Base-by-base conservation (phyloP, 2,888 invertebrate genomes). In the Asteroscopus sphinx region DNA sequence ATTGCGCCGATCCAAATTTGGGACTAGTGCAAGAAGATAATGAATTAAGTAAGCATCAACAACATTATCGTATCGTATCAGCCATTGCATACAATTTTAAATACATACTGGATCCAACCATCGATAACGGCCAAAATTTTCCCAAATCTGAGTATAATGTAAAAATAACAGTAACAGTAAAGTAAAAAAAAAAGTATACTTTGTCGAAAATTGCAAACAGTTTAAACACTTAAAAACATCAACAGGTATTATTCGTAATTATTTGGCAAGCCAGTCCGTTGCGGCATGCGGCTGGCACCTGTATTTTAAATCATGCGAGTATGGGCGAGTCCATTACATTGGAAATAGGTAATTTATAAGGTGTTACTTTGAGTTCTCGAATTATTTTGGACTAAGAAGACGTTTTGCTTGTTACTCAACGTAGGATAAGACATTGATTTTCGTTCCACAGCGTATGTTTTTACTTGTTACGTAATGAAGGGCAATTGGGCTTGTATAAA, bases 301-400 rank as follows among this genome's bases (percentile, higher is more conserved):
- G 85, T 81, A 77, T 76, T 80, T 83, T 79, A 77, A 82, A 79
- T 79, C 82, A 77, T 73, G 73, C 57, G 66, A 52, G 70, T 73
- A 76, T 72, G 56, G 52, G 75, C 61, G 52, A 73, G 42, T 16
- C 49, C 68, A 70, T 70, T 72, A 74, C 65, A 52, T 67, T 64
- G 65, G 30, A 62, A 68, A 77, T 77, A 75, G 68, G 68, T 73
- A 73, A 76, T 80, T 80, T 78, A 76, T 68, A 59, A 28, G 36
- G 13, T 17, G n/a, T 17, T 76, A 81, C 78, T 60, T 45, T 3
- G 7, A 5, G 52, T 69, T 71, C 59, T 76, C 76, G 71, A 63
- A 49, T 30, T 2, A 45, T 46, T 45, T 47, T 5, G 3, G 33
- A 26, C 12, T 30, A 12, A 12, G 7, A 39, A 0, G 3, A n/a